Base-by-base conservation (phyloP, 2,888 invertebrate species). In the Crocallis elinguaria region DNA sequence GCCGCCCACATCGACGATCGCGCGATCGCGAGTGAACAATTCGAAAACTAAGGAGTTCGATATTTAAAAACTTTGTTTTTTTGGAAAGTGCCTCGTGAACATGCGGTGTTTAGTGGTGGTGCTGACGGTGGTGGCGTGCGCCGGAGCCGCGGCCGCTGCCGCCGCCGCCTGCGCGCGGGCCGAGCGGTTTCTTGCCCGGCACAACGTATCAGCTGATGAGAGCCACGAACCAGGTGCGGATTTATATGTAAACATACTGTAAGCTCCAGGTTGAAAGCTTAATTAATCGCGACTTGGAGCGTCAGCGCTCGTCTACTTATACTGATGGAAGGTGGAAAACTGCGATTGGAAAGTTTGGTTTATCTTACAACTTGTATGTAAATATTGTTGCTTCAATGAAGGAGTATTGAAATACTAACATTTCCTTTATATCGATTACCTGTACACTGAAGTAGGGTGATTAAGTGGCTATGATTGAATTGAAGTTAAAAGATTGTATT, bases 121-220 rank as follows among this genome's bases (percentile, higher is more conserved):
- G 58, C 59, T 88, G 75, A 68, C 73, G 60, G 67, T 81, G 69
- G 75, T 79, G 73, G 80, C 77, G 66, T 77, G 78, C 65, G 77
- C 74, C 60, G 73, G 73, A 59, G 72, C 74, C 25, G 72, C 68
- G 30, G 82, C 74, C 49, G 77, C 76, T 57, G 81, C 83, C 49
- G 86, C 83, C 43, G 69, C 78, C 56, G 77, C 86, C 57, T 90
- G 90, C 69, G 71, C 77, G 56, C 71, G 69, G 35, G 68, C 87
- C 48, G 79, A 84, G 62, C 82, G 83, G 67, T 88, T 86, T 84
- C 86, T 90, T 76, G 62, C 74, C 62, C 82, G 86, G 64, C 85
- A 88, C 78, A 89, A 90, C 73, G 78, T 79, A 78, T 82, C 91
- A 88, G 90, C 89, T 88, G 89, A 89, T 77, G 86, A 86, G 69